These are phyloP conservation scores for Tipula lateralis DNA, from an alignment of 2,888 invertebrate species.

Conservation along the genomic window DNA sequence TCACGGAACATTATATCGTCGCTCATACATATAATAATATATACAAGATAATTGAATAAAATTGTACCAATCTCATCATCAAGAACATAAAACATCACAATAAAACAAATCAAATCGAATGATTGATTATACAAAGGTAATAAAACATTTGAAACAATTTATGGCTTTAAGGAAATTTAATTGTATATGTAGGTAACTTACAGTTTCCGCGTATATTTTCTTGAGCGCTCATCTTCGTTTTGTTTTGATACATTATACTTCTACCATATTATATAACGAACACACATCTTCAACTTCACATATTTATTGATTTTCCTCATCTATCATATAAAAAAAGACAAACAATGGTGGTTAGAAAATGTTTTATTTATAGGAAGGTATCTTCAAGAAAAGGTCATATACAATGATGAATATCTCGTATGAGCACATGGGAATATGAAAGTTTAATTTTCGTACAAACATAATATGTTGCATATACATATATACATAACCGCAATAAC, in stretches of 20 bases:
- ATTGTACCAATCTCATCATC: not conserved
- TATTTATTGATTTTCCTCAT: not conserved
- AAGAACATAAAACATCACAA: not conserved
- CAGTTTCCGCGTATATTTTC: not conserved
- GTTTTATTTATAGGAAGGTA: not conserved
- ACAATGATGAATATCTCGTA: not conserved
- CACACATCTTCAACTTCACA: not conserved
- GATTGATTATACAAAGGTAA: not conserved
- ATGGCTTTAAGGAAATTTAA: not conserved
- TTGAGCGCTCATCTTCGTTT: not conserved
- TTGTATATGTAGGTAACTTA: not conserved
- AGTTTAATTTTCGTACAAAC: not conserved
- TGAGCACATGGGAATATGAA: not conserved
- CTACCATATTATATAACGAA: not conserved
- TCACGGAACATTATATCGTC: not conserved
- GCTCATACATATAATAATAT: too few species aligned
- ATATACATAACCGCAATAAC: not conserved
- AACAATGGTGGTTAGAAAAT: not conserved
- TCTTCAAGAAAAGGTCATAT: not conserved
- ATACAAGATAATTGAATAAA: not conserved
- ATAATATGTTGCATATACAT: not conserved
- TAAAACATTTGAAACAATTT: not conserved
- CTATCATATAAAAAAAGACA: not conserved
- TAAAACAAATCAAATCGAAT: not conserved
- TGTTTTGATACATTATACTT: not conserved